Evolutionary conservation across 2,797 vertebrate genomes (phyloP), one percentile per base, ranked within the genome.

Genomic region (Typhlichthys subterraneus): DNA sequence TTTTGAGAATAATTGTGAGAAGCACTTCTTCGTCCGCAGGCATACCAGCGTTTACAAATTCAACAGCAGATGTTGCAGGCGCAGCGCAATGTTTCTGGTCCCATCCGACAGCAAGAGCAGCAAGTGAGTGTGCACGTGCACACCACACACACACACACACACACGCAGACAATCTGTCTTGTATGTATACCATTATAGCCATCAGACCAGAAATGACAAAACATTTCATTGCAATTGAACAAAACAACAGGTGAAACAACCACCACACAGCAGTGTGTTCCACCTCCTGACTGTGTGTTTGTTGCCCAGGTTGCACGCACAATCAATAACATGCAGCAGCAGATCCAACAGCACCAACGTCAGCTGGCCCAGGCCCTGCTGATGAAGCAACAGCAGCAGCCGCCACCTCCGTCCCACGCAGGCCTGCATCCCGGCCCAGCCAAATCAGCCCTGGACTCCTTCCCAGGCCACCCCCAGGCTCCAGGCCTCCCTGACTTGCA

Each of bases 301-400:
- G 0, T 59, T 63, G 4, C 10, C 49, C 91, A 99, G 97, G 97
- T 98, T 93, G 97, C 97, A 93, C 97, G 97, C 95, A 98, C 97
- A 98, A 99, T 99, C 97, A 97, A 95, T 91, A 98, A 98, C 95
- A 98, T 99, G 95, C 97, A 99, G 95, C 97, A 99, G 93, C 97
- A 99, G 94, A 99, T 99, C 93, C 97, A 99, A 91, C 97, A 99
- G 91, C 97, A 99, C 93, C 97, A 99, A 93, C 96, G 97, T 85
- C 97, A 99, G 95, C 95, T 99, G 93, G 96, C 96, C 90, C 97
- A 99, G 93, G 96, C 97, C 81, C 93, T 99, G 92, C 94, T 98
- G 67, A 94, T 95, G 91, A 99, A 99, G 91, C 97, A 97, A 91
- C 96, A 96, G 89, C 95, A 92, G 67, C 94, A 97, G 91, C 95